phyloP scores from a whole-genome alignment of 1,140 invertebrate genomes.

The Metopolophium dirhodum region DNA sequence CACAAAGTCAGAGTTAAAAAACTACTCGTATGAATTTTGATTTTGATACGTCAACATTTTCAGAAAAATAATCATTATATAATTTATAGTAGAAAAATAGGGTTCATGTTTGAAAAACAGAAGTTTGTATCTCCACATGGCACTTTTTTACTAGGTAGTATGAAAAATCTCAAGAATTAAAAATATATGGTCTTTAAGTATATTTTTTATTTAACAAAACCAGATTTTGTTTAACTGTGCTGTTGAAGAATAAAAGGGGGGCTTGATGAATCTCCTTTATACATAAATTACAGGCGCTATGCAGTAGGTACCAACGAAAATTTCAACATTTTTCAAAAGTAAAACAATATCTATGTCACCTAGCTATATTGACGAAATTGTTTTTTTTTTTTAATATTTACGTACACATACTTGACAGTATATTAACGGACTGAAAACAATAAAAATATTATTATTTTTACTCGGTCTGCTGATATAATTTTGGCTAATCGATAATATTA shows the following conservation, averaged over 20 bases:
- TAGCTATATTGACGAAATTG: background rate
- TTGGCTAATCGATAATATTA: no score
- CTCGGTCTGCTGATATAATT: background rate
- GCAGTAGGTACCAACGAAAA: background rate
- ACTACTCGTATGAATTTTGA: background rate
- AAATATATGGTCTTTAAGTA: background rate
- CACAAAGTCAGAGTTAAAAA: background rate
- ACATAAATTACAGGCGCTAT: background rate
- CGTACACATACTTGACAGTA: background rate
- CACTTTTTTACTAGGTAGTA: background rate
- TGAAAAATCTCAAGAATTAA: background rate
- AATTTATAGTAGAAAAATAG: background rate
- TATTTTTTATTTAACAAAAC: background rate
- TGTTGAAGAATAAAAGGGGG: background rate
- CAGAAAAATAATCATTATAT: background rate
- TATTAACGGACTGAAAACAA: background rate
- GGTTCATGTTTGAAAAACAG: background rate
- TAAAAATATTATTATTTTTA: background rate
- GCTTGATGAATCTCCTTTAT: background rate
- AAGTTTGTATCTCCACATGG: background rate
- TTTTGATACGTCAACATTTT: background rate
- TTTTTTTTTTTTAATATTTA: background rate
- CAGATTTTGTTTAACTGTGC: background rate
- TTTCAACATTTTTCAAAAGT: background rate
- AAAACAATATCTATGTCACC: background rate